Percentiles rank a stretch among this genome's conserved stretches.
phyloP scores from a whole-genome alignment of 1,140 invertebrate genomes.

The Drosophila sp. region DNA sequence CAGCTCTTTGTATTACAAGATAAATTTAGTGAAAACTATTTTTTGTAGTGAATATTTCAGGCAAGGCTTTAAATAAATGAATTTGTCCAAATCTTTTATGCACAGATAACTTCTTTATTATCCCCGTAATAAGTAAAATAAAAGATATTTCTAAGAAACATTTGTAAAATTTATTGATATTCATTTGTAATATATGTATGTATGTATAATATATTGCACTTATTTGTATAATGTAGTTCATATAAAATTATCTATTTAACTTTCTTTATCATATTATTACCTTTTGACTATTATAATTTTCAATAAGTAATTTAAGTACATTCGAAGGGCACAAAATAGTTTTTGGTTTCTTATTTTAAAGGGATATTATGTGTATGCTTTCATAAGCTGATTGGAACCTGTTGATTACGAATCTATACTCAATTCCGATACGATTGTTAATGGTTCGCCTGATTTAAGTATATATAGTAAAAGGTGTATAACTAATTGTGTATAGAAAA shows the following conservation, averaged over 20 bases:
- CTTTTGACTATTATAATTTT: constrained; percentile 6
- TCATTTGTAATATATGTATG: constrained; percentile 32
- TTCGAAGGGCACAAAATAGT: constrained; percentile 19
- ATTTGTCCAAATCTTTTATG: too few relatives aligned
- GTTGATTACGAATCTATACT: constrained; percentile 24
- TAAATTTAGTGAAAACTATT: background rate
- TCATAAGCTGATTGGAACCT: constrained; percentile 38
- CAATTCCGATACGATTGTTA: constrained; percentile 34
- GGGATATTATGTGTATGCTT: constrained; percentile 21
- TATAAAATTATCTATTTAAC: constrained; percentile 48
- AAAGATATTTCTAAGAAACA: constrained; percentile 45
- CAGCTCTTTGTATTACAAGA: constrained; percentile 9
- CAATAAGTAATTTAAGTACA: constrained; percentile 28
- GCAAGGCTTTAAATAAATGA: too few relatives aligned
- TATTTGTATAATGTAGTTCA: constrained; percentile 38
- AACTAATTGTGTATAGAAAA: constrained; percentile 52
- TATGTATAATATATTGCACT: constrained; percentile 49
- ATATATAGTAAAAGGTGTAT: constrained; percentile 15
- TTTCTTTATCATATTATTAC: constrained; percentile 31
- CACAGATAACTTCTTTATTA: too few relatives aligned
- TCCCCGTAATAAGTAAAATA: background rate
- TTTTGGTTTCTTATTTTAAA: constrained; percentile 31
- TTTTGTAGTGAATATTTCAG: too few relatives aligned
- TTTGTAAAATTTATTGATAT: constrained; percentile 58
- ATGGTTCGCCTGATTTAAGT: constrained; percentile 19